A percentile compares a stretch with the other conserved stretches of the same genome.
phyloP scores from a whole-genome alignment of 1,140 invertebrate species.

The Bicyclus anynana region DNA sequence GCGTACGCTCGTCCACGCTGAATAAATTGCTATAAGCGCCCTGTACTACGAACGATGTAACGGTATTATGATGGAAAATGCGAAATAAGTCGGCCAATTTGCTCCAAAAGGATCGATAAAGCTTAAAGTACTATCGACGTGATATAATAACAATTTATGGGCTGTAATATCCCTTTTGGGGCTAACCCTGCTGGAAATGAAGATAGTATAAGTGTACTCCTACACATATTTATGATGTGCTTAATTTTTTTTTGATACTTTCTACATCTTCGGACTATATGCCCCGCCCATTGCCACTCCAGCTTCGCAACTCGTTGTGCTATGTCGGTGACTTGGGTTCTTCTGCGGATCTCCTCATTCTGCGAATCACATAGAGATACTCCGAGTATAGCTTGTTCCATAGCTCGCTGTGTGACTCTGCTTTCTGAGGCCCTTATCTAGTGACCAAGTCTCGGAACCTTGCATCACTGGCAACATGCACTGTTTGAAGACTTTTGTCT shows the following conservation, averaged over 20 bases:
- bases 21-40: conserved; percentile 56
- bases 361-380: too few relatives aligned
- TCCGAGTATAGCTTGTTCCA: too few relatives aligned
- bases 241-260: background rate
- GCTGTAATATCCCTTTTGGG: conserved; percentile 27
- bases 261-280: too few relatives aligned
- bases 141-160: conserved; percentile 35
- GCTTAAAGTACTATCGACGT: conserved; percentile 29
- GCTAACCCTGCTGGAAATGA: conserved; percentile 17
- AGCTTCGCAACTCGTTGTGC: too few relatives aligned
- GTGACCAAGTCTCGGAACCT: too few relatives aligned
- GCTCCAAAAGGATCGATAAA: conserved; percentile 22
- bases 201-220: conserved; percentile 5
- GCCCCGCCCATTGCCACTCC: too few relatives aligned
- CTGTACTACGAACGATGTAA: conserved; percentile 28
- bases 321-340: too few relatives aligned
- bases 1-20: conserved; percentile 39
- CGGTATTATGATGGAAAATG: conserved; percentile 43
- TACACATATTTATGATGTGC: background rate
- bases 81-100: conserved; percentile 42
- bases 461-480: too few relatives aligned
- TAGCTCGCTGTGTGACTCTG: too few relatives aligned
- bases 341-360: too few relatives aligned
- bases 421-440: too few relatives aligned
- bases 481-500: too few relatives aligned